Conservation (phyloP, 2,113 vertebrate species). For the Rafetus swinhoei region DNA sequence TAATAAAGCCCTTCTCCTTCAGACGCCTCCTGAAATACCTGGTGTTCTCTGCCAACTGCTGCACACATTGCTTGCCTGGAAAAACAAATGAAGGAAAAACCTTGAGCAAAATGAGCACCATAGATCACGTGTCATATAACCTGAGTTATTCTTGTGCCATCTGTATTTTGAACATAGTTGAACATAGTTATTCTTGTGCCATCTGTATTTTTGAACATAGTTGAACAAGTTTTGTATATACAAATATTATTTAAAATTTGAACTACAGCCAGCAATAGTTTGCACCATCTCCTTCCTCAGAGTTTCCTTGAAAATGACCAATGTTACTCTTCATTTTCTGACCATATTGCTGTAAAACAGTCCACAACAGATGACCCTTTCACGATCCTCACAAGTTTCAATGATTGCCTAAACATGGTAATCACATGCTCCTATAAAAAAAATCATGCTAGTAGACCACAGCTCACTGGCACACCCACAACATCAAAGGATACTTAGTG, state of each 20-base stretch:
- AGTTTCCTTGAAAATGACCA: neutral
- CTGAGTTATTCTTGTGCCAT: neutral
- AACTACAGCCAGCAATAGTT: neutral
- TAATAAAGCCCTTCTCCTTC: conserved; percentile 93
- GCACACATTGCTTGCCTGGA: conserved; percentile 87
- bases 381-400: neutral
- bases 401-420: neutral
- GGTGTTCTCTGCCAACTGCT: conserved; percentile 92
- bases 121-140: neutral
- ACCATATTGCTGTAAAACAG: neutral
- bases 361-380: neutral
- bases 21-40: conserved; percentile 92
- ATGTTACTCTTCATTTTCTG: neutral
- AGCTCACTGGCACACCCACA: neutral
- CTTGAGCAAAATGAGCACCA: rapidly evolving
- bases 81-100: neutral
- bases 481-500: neutral
- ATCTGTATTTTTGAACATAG: neutral
- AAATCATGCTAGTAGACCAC: neutral
- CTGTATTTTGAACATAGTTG: neutral
- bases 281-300: neutral
- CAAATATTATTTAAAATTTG: neutral
- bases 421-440: no score
- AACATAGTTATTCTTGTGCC: neutral
- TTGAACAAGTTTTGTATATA: neutral